Base-by-base conservation (phyloP, 2,888 invertebrate genomes). In the Mythimna impura region DNA sequence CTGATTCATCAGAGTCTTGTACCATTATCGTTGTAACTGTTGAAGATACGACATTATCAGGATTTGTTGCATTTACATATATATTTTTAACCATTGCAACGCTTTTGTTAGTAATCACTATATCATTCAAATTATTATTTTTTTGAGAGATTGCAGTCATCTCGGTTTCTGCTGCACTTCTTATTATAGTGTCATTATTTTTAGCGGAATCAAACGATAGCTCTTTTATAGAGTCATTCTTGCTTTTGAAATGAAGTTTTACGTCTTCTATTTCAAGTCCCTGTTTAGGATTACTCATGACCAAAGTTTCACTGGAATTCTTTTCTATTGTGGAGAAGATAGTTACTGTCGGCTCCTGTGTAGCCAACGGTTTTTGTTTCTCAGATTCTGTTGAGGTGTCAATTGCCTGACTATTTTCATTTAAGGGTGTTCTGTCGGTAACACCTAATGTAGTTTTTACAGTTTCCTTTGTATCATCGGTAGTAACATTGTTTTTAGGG, bases 61-160 rank as follows among this genome's bases (percentile, higher is more conserved):
- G 20, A 52, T 10, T 52, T 54, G 22, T 57, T 43, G 5, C n/a
- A 71, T 57, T 66, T 22, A n/a, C 7, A 54, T 10, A n/a, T 36
- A 43, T 60, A 10, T 60, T 74, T 65, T 47, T 25, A 43, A 61
- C 4, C 43, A 47, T n/a, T 6, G n/a, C 14, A 20, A 36, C 54
- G 14, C 22, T 30, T 34, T n/a, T 58, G 12, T 10, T 57, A 25
- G 20, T 63, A 17, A 57, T 34, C 14, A 25, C 22, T n/a, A 3
- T 50, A 43, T 52, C 9, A 25, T 73, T 60, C 9, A 30, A 17
- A 60, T 54, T n/a, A 25, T 36, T n/a, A 34, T 54, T 54, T 43
- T 54, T 52, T 22, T 47, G 9, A 43, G 58, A 12, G 9, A 14
- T 58, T 25, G 9, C 12, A 58, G 9, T 73, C 14, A 50, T 30